phyloP scores from a whole-genome alignment of 2,797 vertebrate genomes.

The Micromesistius poutassou region DNA sequence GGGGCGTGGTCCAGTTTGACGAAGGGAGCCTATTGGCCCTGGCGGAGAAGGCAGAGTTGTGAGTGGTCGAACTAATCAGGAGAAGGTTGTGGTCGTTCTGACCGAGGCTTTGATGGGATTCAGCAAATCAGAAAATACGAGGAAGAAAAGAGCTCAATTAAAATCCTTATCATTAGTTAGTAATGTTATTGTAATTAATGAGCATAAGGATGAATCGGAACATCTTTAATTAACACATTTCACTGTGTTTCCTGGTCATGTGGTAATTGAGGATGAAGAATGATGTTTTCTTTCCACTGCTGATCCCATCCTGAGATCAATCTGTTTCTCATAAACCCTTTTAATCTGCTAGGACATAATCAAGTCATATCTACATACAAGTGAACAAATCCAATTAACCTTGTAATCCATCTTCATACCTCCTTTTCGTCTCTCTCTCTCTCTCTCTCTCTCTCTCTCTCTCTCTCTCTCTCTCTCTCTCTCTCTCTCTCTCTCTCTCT shows the following conservation, averaged over 20 bases:
- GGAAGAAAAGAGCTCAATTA: background rate
- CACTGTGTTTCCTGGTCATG: background rate
- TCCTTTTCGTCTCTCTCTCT: too few species aligned
- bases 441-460: too few species aligned
- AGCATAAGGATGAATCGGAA: background rate
- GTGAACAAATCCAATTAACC: too few species aligned
- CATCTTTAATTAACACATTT: background rate
- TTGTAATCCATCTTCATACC: too few species aligned
- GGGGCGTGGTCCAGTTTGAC: slow-evolving; percentile 92
- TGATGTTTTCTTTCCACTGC: background rate
- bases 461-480: too few species aligned
- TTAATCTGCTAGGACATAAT: background rate
- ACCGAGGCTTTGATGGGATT: background rate
- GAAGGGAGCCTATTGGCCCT: slow-evolving; percentile 83
- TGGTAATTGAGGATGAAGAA: background rate
- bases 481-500: too few species aligned
- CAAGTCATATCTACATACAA: too few species aligned
- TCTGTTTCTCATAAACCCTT: background rate
- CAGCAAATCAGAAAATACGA: background rate
- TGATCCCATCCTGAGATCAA: background rate
- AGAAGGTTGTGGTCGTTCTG: background rate
- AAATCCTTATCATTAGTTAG: background rate
- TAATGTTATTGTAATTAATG: background rate
- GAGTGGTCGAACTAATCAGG: slow-evolving; percentile 59
- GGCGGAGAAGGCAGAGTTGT: slow-evolving; percentile 96